Base-by-base conservation (phyloP, 2,113 vertebrate genomes). In the Larimichthys crocea region DNA sequence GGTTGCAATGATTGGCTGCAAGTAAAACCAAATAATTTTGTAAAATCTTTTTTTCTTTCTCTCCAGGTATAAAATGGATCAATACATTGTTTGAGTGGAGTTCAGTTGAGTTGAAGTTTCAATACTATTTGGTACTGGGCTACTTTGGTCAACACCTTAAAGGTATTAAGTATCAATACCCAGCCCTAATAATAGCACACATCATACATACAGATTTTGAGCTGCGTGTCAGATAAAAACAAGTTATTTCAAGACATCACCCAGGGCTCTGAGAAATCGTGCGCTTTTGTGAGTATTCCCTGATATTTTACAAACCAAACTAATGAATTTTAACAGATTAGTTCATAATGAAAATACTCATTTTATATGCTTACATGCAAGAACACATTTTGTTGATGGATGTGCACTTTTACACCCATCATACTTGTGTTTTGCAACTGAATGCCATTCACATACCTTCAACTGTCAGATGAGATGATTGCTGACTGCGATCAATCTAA, bases 381-480 rank as follows among this genome's bases (percentile, higher is more conserved):
- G 24, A 46, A 12, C 1, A 14, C 44, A 46, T 4, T n/a, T 67
- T 52, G 5, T 67, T 52, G 0, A 24, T 48, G 35, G 35, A 40
- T 40, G 35, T 40, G 35, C 7, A 40, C 35, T 40, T 40, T 9
- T 40, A 8, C 35, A 40, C 35, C 35, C 35, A 40, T 66, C 55
- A 3, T 22, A 50, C 11, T 2, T 31, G 8, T 61, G 59, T 46
- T 66, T 79, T 63, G 57, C 26, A 56, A 70, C 42, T 8, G 53
- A 66, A 61, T 50, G 62, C 55, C 35, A 50, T 48, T 69, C 29
- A 69, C 55, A 44, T 49, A 35, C 65, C 67, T 66, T 56, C 31
- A 62, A 67, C 66, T 62, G 26, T 82, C 71, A 73, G 44, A 48
- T 26, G 46, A 55, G 31, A 83, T 68, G 77, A 81, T 40, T 70